phyloP scores from a whole-genome alignment of 2,797 vertebrate genomes.

The Macropus fuliginosus region DNA sequence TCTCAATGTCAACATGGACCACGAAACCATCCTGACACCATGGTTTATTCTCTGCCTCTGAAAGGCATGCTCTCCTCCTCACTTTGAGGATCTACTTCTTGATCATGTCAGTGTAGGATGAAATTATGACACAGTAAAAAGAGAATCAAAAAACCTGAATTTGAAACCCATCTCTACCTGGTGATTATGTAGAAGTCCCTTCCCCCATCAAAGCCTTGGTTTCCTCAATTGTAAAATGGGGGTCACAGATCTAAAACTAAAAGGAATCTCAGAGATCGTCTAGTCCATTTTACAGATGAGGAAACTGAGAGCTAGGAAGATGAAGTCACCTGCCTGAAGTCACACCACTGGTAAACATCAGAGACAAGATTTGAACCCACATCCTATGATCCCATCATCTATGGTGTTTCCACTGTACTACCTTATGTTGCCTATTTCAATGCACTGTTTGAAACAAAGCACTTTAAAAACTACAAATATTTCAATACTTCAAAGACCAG shows the following conservation, averaged over 20 bases:
- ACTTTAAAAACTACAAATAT: background rate
- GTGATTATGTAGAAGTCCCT: background rate
- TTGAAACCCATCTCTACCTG: background rate
- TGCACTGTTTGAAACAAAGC: background rate
- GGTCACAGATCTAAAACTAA: background rate
- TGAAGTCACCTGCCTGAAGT: background rate
- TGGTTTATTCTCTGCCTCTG: background rate
- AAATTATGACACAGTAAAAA: background rate
- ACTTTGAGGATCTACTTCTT: background rate
- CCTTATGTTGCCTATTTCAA: background rate
- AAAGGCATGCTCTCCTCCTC: slow-evolving; percentile 10
- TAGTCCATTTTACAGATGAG: background rate
- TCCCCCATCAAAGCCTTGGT: background rate
- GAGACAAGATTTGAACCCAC: background rate
- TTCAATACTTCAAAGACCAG: background rate
- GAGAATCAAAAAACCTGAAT: background rate
- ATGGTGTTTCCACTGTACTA: background rate
- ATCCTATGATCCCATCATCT: background rate
- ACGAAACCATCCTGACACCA: background rate
- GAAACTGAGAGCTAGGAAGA: background rate
- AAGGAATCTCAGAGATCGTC: background rate
- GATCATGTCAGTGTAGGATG: rapidly evolving
- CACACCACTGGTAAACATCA: background rate
- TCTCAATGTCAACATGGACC: background rate
- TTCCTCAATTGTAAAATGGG: background rate